A percentile compares a stretch with the other conserved stretches of the same genome.
Evolutionary conservation across 2,888 invertebrate genomes (phyloP).

Genomic region (Pseudococcus longispinus): DNA sequence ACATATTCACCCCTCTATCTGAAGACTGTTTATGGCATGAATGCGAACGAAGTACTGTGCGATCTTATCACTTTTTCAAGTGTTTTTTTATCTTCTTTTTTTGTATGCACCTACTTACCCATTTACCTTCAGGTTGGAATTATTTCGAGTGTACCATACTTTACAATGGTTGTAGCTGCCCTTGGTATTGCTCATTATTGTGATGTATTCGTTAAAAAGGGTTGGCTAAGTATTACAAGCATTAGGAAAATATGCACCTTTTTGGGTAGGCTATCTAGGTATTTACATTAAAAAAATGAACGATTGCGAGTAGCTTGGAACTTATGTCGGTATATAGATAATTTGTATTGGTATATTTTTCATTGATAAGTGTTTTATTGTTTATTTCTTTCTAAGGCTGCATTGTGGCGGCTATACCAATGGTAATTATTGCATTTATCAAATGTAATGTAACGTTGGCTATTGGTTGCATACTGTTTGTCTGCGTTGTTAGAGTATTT

Average conservation of each 20-base stretch:
- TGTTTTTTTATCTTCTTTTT: not conserved
- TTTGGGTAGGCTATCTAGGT: not conserved
- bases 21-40: not conserved
- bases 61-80: not conserved
- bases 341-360: not conserved
- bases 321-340: not conserved
- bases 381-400: not conserved
- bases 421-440: constrained; percentile 7
- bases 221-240: not conserved
- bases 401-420: not conserved
- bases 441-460: not conserved
- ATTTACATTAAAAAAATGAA: not conserved
- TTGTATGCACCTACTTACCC: too few species aligned
- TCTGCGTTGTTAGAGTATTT: not conserved
- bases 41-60: not conserved
- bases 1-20: constrained; percentile 8
- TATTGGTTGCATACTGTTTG: not conserved
- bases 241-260: constrained; percentile 8
- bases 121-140: not conserved
- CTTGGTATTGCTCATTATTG: not conserved
- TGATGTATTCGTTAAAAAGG: not conserved
- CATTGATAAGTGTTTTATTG: not conserved
- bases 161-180: not conserved
- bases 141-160: not conserved
- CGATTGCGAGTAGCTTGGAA: not conserved